Percentiles rank a stretch among this genome's conserved stretches.
These are phyloP conservation scores for Phalacrocorax pelagicus DNA, from an alignment of 2,113 vertebrate species.

Conservation along the genomic window DNA sequence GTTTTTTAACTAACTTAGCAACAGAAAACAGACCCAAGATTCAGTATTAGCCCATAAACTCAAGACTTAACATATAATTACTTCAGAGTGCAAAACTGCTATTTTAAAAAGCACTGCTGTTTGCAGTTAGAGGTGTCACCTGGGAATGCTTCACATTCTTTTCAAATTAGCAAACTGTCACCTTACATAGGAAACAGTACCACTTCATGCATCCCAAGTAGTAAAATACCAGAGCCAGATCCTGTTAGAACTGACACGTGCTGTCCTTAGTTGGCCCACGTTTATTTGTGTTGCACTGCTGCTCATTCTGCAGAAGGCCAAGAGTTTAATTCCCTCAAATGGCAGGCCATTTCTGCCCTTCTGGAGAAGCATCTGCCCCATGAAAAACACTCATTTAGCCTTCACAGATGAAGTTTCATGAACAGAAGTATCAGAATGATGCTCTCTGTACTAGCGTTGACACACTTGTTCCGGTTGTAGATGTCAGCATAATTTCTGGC, in stretches of 20 bases:
- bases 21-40: background rate
- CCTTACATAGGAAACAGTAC: background rate
- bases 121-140: background rate
- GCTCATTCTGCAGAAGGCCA: background rate
- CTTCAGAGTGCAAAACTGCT: background rate
- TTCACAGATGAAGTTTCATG: background rate
- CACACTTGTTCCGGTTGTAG: rapidly evolving
- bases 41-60: background rate
- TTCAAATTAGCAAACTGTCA: background rate
- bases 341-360: background rate
- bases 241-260: background rate
- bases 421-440: background rate
- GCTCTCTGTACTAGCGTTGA: background rate
- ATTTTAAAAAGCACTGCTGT: background rate
- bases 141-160: background rate
- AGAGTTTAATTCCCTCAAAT: background rate
- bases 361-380: background rate
- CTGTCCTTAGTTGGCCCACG: rapidly evolving
- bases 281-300: background rate
- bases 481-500: background rate
- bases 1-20: background rate
- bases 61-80: background rate
- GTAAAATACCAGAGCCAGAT: background rate
- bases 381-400: background rate
- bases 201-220: background rate